Evolutionary conservation across 2,888 invertebrate species (phyloP).

Genomic region (Heliothis peltigera): DNA sequence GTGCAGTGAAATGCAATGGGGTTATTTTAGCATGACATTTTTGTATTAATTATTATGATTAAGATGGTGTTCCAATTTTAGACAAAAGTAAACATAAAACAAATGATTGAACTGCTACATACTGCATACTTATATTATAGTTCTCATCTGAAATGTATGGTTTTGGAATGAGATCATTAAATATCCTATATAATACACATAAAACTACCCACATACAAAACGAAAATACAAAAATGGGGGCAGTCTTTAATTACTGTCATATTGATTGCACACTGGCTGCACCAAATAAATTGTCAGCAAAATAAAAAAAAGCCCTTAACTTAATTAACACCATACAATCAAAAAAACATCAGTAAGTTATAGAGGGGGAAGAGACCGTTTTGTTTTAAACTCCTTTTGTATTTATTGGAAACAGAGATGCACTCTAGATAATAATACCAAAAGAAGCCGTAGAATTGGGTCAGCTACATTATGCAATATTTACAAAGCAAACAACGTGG

Average conservation of each 20-base stretch:
- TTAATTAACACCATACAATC: constrained; percentile 51
- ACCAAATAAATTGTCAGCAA: constrained; percentile 51
- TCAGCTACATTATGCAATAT: constrained; percentile 28
- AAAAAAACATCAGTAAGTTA: constrained; percentile 39
- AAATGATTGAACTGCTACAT: too few relatives aligned
- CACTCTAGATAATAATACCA: constrained; percentile 11
- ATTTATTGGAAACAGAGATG: constrained; percentile 12
- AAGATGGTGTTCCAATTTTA: not conserved
- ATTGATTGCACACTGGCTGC: constrained; percentile 17
- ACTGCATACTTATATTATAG: too few relatives aligned
- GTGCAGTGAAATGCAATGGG: constrained; percentile 21
- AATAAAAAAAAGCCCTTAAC: constrained; percentile 56
- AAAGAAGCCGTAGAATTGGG: constrained; percentile 30
- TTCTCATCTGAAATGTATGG: not conserved
- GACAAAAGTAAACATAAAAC: not conserved
- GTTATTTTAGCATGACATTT: not conserved
- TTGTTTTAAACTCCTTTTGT: constrained; percentile 46
- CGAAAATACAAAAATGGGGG: constrained; percentile 36
- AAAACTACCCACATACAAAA: constrained; percentile 38
- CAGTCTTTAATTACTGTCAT: constrained; percentile 23
- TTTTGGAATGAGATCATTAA: not conserved
- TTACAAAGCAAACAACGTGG: constrained; percentile 26
- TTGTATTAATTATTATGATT: not conserved
- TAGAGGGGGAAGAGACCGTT: constrained; percentile 33
- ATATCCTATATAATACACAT: constrained; percentile 27